Evolutionary conservation across 2,888 invertebrate genomes (phyloP).

Genomic region (Ephialtes manifestator): DNA sequence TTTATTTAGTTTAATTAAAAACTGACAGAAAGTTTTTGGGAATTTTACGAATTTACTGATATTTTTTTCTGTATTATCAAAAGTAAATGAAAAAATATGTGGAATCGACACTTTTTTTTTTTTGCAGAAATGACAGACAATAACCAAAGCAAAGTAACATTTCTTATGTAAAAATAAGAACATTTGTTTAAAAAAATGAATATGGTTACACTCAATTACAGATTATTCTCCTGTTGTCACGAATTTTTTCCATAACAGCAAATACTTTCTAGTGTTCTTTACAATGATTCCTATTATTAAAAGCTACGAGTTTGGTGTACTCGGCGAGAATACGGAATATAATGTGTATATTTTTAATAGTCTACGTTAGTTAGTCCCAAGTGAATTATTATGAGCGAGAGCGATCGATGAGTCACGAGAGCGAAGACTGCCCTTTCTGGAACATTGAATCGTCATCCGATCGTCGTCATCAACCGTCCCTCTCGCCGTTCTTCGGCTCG

Average conservation of each 20-base stretch:
- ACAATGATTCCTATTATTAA: not conserved
- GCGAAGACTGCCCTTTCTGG: constrained; percentile 36
- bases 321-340: not conserved
- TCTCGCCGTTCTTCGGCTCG: constrained; percentile 5
- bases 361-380: constrained; percentile 15
- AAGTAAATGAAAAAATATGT: no score
- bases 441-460: constrained; percentile 50
- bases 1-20: no score
- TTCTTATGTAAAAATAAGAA: no score
- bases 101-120: no score
- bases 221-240: no score
- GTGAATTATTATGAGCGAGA: constrained; percentile 46
- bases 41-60: not conserved
- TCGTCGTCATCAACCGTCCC: constrained; percentile 28
- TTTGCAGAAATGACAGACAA: no score
- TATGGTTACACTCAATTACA: no score
- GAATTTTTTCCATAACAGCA: not conserved
- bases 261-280: not conserved
- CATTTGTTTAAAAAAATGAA: no score
- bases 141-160: no score
- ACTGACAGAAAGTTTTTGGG: not conserved
- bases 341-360: not conserved
- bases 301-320: not conserved
- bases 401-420: constrained; percentile 42
- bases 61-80: not conserved